These are phyloP conservation scores for Hemibagrus wyckioides DNA, from an alignment of 2,113 vertebrate species.

Conservation along the genomic window DNA sequence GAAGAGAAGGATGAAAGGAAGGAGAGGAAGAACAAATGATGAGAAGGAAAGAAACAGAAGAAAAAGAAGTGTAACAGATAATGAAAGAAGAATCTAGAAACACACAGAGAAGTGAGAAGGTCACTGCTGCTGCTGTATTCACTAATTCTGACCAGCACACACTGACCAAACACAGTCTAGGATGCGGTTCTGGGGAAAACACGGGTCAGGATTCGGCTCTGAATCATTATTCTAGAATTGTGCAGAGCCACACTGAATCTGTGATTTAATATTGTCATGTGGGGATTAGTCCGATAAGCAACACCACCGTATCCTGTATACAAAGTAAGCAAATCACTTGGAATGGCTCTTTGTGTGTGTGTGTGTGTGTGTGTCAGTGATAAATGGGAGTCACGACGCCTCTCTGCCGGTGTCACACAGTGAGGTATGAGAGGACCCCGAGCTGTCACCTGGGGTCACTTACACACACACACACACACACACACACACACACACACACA, in stretches of 20 bases:
- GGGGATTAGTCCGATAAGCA: background rate
- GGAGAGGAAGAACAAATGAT: background rate
- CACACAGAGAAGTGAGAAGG: background rate
- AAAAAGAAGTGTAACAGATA: background rate
- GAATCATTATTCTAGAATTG: background rate
- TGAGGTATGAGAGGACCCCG: conserved; percentile 11
- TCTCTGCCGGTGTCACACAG: background rate
- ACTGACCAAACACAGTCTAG: background rate
- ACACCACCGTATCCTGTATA: background rate
- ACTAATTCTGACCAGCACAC: background rate
- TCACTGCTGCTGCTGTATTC: background rate
- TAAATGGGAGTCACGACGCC: background rate
- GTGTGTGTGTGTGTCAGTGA: conserved; percentile 31
- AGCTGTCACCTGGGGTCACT: conserved; percentile 18
- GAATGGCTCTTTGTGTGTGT: background rate
- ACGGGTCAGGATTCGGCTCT: background rate
- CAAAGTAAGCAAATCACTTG: background rate
- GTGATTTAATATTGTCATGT: background rate
- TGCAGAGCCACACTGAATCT: background rate
- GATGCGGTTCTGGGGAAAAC: too few species aligned
- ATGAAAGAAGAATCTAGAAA: background rate
- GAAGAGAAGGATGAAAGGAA: too few species aligned
- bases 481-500: background rate
- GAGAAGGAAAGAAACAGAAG: background rate
- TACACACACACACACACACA: conserved; percentile 1